Evolutionary conservation across 2,888 invertebrate species (phyloP).

Genomic region (Agrochola macilenta): DNA sequence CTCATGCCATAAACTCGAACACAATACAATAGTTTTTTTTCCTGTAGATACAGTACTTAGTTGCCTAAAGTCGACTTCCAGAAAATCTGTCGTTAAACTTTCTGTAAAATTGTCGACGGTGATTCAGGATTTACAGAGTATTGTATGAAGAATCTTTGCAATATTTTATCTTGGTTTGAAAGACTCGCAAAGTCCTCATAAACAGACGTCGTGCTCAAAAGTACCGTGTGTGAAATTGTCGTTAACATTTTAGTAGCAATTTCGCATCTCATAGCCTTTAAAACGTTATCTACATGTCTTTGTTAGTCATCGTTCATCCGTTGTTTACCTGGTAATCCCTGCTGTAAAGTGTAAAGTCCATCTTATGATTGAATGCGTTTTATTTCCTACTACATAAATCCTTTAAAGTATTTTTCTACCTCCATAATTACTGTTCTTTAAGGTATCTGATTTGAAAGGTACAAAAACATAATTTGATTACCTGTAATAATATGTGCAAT

Average conservation of each 20-base stretch:
- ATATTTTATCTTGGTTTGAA: conserved; percentile 20
- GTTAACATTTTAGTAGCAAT: conserved; percentile 81
- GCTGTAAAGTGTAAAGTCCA: conserved; percentile 41
- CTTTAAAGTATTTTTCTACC: conserved; percentile 14
- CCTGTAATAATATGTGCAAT: conserved; percentile 50
- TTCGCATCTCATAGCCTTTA: conserved; percentile 72
- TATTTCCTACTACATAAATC: conserved; percentile 6
- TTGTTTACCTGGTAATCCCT: conserved; percentile 60
- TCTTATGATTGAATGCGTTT: conserved; percentile 28
- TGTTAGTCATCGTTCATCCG: conserved; percentile 64
- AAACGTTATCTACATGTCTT: conserved; percentile 76
- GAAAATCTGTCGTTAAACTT: conserved; percentile 40
- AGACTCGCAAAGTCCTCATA: conserved; percentile 24
- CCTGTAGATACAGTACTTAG: neutral
- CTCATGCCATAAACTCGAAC: conserved; percentile 67
- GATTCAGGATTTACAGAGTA: conserved; percentile 70
- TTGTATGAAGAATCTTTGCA: conserved; percentile 42
- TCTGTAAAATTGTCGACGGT: conserved; percentile 63
- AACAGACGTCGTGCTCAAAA: conserved; percentile 59
- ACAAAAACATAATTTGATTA: conserved; percentile 61
- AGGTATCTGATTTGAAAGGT: conserved; percentile 26
- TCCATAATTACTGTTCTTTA: conserved; percentile 28
- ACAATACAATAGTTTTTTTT: conserved; percentile 63
- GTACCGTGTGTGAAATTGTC: conserved; percentile 69
- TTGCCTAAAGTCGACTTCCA: conserved; percentile 32